Evolutionary conservation across 1,140 invertebrate species (phyloP).

Genomic region (Megathymus violae): DNA sequence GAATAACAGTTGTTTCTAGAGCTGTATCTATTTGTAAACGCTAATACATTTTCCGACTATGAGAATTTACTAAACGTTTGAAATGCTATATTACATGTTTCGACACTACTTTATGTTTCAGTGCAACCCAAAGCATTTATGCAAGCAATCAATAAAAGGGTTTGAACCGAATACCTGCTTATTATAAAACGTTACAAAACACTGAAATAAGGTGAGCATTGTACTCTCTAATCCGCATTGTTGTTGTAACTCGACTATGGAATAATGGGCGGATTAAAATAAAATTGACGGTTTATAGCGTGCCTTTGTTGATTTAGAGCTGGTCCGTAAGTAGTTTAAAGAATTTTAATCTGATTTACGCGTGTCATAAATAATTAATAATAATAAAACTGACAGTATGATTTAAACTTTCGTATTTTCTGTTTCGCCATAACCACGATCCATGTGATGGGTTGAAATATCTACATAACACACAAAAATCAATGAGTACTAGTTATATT

Average conservation of each 20-base stretch:
- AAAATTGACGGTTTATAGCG: constrained; percentile 32
- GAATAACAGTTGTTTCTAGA: too few species aligned
- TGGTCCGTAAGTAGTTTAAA: constrained; percentile 13
- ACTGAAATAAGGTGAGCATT: constrained; percentile 33
- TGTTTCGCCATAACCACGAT: too few species aligned
- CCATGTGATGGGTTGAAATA: too few species aligned
- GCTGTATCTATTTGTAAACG: too few species aligned
- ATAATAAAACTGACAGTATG: too few species aligned
- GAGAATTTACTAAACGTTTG: background rate
- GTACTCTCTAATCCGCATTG: constrained; percentile 42
- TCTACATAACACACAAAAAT: too few species aligned
- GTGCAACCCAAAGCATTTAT: constrained; percentile 9
- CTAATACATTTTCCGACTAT: background rate
- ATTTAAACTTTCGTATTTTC: too few species aligned
- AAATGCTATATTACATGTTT: background rate
- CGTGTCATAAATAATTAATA: background rate
- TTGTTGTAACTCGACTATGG: constrained; percentile 40
- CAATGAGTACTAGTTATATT: too few species aligned
- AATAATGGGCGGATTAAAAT: constrained; percentile 33
- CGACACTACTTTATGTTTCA: too few species aligned
- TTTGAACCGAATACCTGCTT: constrained; percentile 27
- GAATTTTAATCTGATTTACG: background rate
- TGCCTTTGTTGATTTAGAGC: constrained; percentile 25
- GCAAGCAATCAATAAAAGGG: constrained; percentile 28
- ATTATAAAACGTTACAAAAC: constrained; percentile 35